Evolutionary conservation across 2,888 invertebrate genomes (phyloP).

Genomic region (Meandrusa payeni): DNA sequence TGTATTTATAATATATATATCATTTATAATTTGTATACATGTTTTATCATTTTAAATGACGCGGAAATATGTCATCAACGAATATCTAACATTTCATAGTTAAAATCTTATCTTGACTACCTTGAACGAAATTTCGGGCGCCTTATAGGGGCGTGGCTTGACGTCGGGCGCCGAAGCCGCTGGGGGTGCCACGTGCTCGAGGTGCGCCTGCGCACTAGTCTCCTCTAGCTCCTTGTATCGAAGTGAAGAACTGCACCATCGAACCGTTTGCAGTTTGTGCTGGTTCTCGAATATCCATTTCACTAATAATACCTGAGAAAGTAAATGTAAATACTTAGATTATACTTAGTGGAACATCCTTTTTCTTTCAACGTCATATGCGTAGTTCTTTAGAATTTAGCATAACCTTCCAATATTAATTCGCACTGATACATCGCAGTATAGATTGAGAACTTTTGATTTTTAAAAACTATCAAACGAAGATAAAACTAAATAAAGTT

Average conservation of each 20-base stretch:
- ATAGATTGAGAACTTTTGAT: no score
- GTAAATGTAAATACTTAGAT: conserved; percentile 6
- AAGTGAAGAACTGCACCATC: conserved; percentile 79
- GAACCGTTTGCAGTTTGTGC: conserved; percentile 84
- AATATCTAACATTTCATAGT: neutral
- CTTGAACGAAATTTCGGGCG: conserved; percentile 79
- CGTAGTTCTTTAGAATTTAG: no score
- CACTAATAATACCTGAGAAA: conserved; percentile 76
- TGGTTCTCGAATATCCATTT: conserved; percentile 86
- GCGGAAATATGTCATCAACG: neutral
- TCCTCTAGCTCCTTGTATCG: conserved; percentile 75
- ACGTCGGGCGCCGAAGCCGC: conserved; percentile 31
- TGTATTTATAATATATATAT: no score
- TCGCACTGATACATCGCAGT: no score
- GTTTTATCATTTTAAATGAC: conserved; percentile 1
- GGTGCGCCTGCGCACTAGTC: conserved; percentile 37
- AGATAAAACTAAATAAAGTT: no score
- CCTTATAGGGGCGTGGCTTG: conserved; percentile 56
- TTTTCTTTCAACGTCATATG: no score
- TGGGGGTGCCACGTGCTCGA: conserved; percentile 44
- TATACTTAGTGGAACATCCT: no score
- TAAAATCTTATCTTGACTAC: conserved; percentile 48
- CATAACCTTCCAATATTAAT: no score
- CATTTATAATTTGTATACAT: no score
- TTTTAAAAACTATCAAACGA: neutral